Percentiles rank a stretch among this genome's conserved stretches.
phyloP scores from a whole-genome alignment of 2,113 vertebrate species.

The Archilochus colubris region DNA sequence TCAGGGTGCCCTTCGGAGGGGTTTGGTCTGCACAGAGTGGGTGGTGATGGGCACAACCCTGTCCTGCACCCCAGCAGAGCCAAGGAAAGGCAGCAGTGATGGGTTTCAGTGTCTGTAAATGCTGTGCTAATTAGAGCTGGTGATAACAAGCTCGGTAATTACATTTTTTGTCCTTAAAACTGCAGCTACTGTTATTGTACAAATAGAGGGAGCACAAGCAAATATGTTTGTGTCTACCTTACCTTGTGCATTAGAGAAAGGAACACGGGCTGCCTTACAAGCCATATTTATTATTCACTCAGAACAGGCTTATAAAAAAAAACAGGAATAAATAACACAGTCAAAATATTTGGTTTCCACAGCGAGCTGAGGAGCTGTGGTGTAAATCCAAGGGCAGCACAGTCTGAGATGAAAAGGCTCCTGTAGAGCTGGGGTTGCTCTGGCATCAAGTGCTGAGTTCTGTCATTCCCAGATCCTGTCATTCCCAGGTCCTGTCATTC shows the following conservation, averaged over 20 bases:
- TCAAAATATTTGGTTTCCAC: constrained; percentile 65
- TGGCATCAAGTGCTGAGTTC: background rate
- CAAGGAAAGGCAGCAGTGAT: background rate
- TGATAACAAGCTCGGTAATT: background rate
- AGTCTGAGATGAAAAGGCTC: background rate
- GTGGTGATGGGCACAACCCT: background rate
- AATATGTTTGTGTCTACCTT: constrained; percentile 27
- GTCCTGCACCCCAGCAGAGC: background rate
- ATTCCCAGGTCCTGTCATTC: background rate
- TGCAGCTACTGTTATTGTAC: constrained; percentile 13
- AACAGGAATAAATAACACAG: background rate
- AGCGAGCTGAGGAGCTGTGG: background rate
- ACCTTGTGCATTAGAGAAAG: background rate
- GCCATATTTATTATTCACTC: constrained; percentile 59
- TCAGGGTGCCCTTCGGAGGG: too few species aligned
- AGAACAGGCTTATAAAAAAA: constrained; percentile 32
- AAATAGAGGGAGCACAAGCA: background rate
- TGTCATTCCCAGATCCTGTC: background rate
- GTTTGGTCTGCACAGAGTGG: background rate
- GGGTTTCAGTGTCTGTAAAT: background rate
- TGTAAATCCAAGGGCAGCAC: background rate
- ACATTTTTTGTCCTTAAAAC: background rate
- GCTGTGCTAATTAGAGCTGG: background rate
- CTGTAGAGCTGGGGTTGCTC: background rate
- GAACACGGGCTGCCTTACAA: constrained; percentile 66